Evolutionary conservation across 2,797 vertebrate genomes (phyloP), one percentile per base, ranked within the genome.

Genomic region (Pterois miles): DNA sequence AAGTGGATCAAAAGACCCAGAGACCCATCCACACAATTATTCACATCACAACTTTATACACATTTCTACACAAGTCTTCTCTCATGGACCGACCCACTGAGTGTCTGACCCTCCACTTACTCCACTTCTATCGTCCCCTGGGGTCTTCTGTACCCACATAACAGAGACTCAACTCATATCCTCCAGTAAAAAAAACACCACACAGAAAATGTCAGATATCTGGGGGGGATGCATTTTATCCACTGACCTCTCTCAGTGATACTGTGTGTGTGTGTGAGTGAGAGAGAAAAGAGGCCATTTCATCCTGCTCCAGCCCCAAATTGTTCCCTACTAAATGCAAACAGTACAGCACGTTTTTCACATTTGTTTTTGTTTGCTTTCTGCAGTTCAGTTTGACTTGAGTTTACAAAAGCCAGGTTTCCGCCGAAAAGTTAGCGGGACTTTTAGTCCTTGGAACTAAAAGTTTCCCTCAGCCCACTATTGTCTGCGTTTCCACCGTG

Each of bases 151-250:
- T 81, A 75, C 77, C 74, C 62, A 80, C 52, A 50, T 64, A 50
- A 70, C 54, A 76, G 74, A 71, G 59, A 13, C 76, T 65, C 69
- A 59, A 56, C 79, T 80, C 43, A 56, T 81, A 72, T 78, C 60
- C 81, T 60, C 33, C 69, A 74, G 65, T 75, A 59, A 86, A 78
- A 81, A 23, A 7, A 54, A 69, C 80, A 81, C 85, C 71, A 81
- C 75, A 48, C 59, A 79, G 75, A 84, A 88, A 89, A 89, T 91
- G 88, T 86, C 86, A 89, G 76, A 68, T 74, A 76, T 85, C 83
- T 68, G 57, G 56, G 54, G 54, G 83, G 78, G 73, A 46, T 81
- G 77, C 79, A 83, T 71, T 88, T 86, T 84, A 84, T 82, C 69
- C 67, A 48, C 59, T 80, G 84, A 88, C 73, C 83, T 84, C 82